phyloP scores from a whole-genome alignment of 2,113 vertebrate species.

The Setophaga petechia region DNA sequence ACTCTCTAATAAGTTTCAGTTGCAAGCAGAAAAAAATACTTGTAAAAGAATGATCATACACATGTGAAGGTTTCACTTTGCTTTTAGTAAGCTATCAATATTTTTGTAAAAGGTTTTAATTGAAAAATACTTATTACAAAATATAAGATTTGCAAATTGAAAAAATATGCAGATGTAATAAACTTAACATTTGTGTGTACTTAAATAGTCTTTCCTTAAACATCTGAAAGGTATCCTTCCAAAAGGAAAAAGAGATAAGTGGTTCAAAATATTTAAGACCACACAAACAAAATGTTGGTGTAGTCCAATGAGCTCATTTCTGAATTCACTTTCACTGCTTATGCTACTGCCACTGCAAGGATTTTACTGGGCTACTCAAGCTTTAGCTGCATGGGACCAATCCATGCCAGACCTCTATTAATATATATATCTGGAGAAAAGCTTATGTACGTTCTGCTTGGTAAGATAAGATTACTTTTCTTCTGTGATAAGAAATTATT shows the following conservation, averaged over 20 bases:
- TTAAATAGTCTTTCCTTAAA: not conserved
- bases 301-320: not conserved
- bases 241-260: not conserved
- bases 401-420: not conserved
- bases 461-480: constrained; percentile 32
- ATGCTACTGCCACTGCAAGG: not conserved
- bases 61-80: not conserved
- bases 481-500: not conserved
- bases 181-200: not conserved
- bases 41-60: not conserved
- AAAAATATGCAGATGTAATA: not conserved
- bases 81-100: not conserved
- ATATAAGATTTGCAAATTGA: not conserved
- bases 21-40: not conserved
- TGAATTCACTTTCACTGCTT: not conserved
- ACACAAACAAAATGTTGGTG: not conserved
- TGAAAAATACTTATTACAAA: not conserved
- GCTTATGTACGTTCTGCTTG: accelerated
- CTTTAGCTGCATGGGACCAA: not conserved
- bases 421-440: not conserved
- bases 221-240: not conserved
- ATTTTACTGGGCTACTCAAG: not conserved
- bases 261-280: not conserved
- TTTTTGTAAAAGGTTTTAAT: not conserved
- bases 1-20: not conserved